These are phyloP conservation scores for Ophion costatus DNA, from an alignment of 2,888 invertebrate species.

Conservation along the genomic window DNA sequence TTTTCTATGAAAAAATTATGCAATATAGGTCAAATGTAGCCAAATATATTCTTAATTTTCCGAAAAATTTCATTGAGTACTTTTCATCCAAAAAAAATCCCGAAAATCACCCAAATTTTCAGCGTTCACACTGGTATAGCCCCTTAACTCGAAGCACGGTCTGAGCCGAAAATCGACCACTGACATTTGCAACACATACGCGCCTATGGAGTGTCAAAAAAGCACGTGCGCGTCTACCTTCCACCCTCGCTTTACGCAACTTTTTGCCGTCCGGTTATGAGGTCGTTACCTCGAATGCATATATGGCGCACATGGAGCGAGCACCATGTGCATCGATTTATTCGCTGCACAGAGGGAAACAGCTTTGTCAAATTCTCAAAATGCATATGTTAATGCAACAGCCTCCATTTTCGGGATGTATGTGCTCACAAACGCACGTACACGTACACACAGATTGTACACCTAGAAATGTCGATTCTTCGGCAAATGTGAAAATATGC, in stretches of 20 bases:
- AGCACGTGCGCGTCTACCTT: constrained; percentile 20
- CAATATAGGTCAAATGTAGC: too few relatives aligned
- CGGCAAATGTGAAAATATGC: too few relatives aligned
- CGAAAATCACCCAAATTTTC: too few relatives aligned
- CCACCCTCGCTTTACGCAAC: constrained; percentile 9
- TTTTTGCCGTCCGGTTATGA: constrained; percentile 51
- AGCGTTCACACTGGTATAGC: too few relatives aligned
- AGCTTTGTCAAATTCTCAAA: constrained; percentile 5
- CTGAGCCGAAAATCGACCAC: not conserved
- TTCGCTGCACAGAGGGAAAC: not conserved
- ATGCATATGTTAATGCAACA: not conserved
- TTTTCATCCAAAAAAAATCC: too few relatives aligned
- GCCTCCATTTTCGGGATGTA: not conserved
- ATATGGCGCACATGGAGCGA: not conserved
- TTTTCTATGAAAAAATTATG: too few relatives aligned
- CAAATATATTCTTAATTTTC: too few relatives aligned
- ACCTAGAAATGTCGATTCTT: too few relatives aligned
- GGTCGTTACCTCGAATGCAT: constrained; percentile 38
- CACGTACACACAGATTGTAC: not conserved
- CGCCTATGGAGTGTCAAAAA: not conserved
- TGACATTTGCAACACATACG: not conserved
- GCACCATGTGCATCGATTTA: not conserved
- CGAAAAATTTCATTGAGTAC: too few relatives aligned
- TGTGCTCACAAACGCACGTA: not conserved
- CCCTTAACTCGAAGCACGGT: too few relatives aligned